Conservation (phyloP, 2,113 vertebrate genomes). For the Nothocercus julius region DNA sequence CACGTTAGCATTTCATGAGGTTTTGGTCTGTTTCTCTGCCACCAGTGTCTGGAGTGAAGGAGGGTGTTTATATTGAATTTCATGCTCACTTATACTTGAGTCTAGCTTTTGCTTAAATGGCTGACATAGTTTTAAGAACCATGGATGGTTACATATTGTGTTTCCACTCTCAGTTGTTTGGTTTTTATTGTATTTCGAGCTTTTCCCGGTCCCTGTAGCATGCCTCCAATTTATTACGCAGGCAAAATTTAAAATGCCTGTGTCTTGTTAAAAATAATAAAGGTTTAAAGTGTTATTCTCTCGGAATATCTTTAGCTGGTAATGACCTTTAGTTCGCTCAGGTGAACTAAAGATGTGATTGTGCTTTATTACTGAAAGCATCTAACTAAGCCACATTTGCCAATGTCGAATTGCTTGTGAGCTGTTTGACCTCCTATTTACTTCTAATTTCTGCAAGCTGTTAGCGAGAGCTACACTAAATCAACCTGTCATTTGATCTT, state of each 20-base stretch:
- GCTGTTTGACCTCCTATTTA: constrained; percentile 74
- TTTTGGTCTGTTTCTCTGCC: not conserved
- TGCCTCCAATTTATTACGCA: not conserved
- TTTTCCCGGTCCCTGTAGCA: not conserved
- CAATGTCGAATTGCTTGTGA: constrained; percentile 68
- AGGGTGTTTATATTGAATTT: constrained; percentile 21
- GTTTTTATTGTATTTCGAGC: not conserved
- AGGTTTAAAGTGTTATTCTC: constrained; percentile 15
- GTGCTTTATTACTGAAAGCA: constrained; percentile 64
- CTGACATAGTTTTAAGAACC: constrained; percentile 19
- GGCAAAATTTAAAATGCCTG: not conserved
- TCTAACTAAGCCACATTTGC: constrained; percentile 69
- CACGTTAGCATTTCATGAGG: not conserved
- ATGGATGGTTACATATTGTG: not conserved
- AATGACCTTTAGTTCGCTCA: constrained; percentile 31
- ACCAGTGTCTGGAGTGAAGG: not conserved
- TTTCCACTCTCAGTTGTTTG: not conserved
- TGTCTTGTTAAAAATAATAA: constrained; percentile 36
- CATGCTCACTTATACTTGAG: not conserved
- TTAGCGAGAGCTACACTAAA: constrained; percentile 69
- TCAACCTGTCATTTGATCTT: constrained; percentile 71
- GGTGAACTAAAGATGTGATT: constrained; percentile 7
- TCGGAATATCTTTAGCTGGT: constrained; percentile 16
- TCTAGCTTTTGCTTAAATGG: not conserved
- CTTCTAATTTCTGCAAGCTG: constrained; percentile 74